Conservation (phyloP, 2,888 invertebrate species). For the Cryptocheilus praepositus region DNA sequence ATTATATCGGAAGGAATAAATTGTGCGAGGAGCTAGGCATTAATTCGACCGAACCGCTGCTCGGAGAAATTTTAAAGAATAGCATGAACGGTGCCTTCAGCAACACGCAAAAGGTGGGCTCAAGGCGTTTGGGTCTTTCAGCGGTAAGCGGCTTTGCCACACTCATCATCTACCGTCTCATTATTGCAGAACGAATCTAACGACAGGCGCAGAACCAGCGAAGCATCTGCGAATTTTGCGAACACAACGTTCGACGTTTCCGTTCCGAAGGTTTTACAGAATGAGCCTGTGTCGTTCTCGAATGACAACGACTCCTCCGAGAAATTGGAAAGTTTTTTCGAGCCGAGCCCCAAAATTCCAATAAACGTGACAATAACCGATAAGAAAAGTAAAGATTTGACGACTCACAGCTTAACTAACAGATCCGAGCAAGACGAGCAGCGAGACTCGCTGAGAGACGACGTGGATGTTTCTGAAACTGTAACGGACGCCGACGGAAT, state of each 20-base stretch:
- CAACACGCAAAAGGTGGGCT: slow-evolving; percentile 63
- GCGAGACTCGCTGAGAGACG: slow-evolving; percentile 55
- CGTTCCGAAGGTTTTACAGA: slow-evolving; percentile 64
- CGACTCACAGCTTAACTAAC: background rate
- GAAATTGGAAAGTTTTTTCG: slow-evolving; percentile 60
- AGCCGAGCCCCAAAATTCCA: slow-evolving; percentile 61
- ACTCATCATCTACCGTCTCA: background rate
- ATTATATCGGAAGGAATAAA: slow-evolving; percentile 78
- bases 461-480: slow-evolving; percentile 42
- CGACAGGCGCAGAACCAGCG: slow-evolving; percentile 59
- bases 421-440: slow-evolving; percentile 26
- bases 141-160: background rate
- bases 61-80: slow-evolving; percentile 70
- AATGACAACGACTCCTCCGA: slow-evolving; percentile 65
- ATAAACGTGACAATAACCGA: slow-evolving; percentile 71
- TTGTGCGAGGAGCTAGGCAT: slow-evolving; percentile 72
- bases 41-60: slow-evolving; percentile 68
- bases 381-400: slow-evolving; percentile 56
- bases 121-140: slow-evolving; percentile 5
- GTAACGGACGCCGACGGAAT: slow-evolving; percentile 40
- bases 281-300: slow-evolving; percentile 57
- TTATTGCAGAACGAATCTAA: slow-evolving; percentile 62
- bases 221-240: slow-evolving; percentile 58
- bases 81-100: slow-evolving; percentile 68
- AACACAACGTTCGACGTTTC: slow-evolving; percentile 71